phyloP scores from a whole-genome alignment of 2,888 invertebrate species.

The Ophonus ardosiacus region DNA sequence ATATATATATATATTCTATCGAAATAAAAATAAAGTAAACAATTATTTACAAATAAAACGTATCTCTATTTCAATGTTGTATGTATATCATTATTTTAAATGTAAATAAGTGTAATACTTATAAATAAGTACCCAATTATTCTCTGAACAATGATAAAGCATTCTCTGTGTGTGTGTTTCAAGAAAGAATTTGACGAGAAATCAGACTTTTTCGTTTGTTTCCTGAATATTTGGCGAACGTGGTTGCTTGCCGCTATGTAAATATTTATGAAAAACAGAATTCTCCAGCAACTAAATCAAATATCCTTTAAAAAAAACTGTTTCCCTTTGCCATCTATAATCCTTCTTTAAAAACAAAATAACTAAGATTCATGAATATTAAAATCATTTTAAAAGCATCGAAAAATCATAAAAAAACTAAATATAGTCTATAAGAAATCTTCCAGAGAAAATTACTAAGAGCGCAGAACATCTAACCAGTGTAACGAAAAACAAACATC shows the following conservation, averaged over 20 bases:
- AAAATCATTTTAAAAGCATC: slow-evolving; percentile 31
- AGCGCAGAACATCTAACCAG: slow-evolving; percentile 10
- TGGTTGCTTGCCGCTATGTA: slow-evolving; percentile 2
- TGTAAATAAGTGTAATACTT: no score
- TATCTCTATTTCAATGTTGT: no score
- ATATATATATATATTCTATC: no score
- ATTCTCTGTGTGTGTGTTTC: background rate
- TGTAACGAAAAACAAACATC: slow-evolving; percentile 58
- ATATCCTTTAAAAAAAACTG: background rate
- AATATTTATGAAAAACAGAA: slow-evolving; percentile 13
- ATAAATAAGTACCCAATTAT: background rate
- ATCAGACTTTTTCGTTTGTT: background rate
- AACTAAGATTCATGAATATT: slow-evolving; percentile 21
- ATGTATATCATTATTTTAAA: no score
- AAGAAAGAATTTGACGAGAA: background rate
- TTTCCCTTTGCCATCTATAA: background rate
- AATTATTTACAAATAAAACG: no score
- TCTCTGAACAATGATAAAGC: background rate
- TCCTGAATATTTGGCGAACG: background rate
- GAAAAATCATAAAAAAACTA: slow-evolving; percentile 31
- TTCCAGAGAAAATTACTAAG: slow-evolving; percentile 40
- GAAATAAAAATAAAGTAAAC: no score
- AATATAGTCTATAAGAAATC: slow-evolving; percentile 19
- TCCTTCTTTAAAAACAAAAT: background rate
- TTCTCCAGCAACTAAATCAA: background rate